A percentile compares a stretch with the other conserved stretches of the same genome.
These are phyloP conservation scores for Synanthedon vespiformis DNA, from an alignment of 2,888 invertebrate genomes.

Conservation along the genomic window DNA sequence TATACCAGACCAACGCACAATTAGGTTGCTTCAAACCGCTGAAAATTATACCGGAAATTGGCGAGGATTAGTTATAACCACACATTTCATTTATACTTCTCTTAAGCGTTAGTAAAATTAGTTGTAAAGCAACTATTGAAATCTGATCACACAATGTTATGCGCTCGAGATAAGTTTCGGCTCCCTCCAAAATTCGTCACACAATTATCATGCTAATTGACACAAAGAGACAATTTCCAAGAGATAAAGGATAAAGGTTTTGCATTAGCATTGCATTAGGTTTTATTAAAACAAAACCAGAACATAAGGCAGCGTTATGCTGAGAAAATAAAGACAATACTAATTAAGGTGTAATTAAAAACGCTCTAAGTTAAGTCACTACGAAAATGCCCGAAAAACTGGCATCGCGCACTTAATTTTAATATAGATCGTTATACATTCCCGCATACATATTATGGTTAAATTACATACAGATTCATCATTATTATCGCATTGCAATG, in stretches of 20 bases:
- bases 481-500: too few species aligned
- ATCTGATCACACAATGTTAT: too few species aligned
- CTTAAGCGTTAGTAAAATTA: too few species aligned
- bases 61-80: not conserved
- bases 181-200: too few species aligned
- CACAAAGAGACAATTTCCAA: not conserved
- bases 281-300: too few species aligned
- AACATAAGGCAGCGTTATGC: not conserved
- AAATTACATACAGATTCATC: too few species aligned
- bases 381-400: constrained; percentile 4
- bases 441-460: too few species aligned
- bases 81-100: not conserved
- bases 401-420: not conserved
- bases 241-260: too few species aligned
- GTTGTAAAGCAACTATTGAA: too few species aligned
- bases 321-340: constrained; percentile 3
- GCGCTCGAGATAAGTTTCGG: too few species aligned
- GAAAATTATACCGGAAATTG: not conserved
- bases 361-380: constrained; percentile 8
- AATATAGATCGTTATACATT: too few species aligned
- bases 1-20: not conserved
- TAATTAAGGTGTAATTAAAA: constrained; percentile 16
- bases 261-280: too few species aligned
- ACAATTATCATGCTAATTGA: not conserved
- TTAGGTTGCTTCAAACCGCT: not conserved